Conservation (phyloP, 2,113 vertebrate genomes). For the Nycticryphes semicollaris region DNA sequence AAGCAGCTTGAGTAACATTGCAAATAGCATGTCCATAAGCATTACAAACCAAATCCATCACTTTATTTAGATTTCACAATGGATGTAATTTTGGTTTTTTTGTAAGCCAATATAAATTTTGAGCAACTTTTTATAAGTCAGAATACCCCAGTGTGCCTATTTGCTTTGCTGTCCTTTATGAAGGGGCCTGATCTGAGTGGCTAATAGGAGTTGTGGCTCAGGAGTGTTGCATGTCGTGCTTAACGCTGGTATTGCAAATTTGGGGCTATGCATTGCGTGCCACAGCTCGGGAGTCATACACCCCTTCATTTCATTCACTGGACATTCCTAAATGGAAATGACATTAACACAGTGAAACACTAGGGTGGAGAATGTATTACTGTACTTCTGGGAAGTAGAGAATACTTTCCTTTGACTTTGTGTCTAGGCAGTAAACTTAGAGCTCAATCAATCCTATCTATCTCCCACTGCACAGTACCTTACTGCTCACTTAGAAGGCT, state of each 20-base stretch:
- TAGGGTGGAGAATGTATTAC: not conserved
- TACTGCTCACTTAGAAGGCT: not conserved
- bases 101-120: not conserved
- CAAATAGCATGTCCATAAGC: slow-evolving; percentile 41
- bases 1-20: not conserved
- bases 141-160: not conserved
- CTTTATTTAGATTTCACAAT: slow-evolving; percentile 44
- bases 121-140: not conserved
- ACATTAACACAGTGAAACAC: not conserved
- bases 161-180: slow-evolving; percentile 56
- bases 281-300: slow-evolving; percentile 60
- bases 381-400: not conserved
- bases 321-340: slow-evolving; percentile 26
- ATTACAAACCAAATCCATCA: slow-evolving; percentile 36
- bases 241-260: not conserved
- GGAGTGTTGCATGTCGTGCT: not conserved
- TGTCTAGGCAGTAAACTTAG: not conserved
- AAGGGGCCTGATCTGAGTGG: not conserved
- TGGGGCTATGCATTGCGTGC: slow-evolving; percentile 45
- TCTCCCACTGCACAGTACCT: not conserved
- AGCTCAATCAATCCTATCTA: not conserved
- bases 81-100: not conserved
- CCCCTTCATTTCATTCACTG: slow-evolving; percentile 44
- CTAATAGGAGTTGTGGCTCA: not conserved
- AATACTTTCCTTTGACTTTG: not conserved